Evolutionary conservation across 2,888 invertebrate genomes (phyloP).

Genomic region (Lithophane ornitopus): DNA sequence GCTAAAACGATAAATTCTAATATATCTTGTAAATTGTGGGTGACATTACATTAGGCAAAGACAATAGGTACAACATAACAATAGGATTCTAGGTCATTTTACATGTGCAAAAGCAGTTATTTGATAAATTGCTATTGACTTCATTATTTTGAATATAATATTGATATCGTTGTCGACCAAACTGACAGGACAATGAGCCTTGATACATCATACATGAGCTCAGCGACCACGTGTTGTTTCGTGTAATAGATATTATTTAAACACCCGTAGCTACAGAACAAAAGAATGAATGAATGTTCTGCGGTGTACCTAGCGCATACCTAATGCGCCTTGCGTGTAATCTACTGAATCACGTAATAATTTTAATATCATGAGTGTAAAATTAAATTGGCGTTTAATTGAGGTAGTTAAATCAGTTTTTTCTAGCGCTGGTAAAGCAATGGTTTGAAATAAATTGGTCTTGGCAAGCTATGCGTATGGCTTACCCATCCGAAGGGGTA

Average conservation of each 20-base stretch:
- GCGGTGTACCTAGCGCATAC: conserved; percentile 35
- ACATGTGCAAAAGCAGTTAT: conserved; percentile 55
- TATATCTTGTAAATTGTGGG: conserved; percentile 42
- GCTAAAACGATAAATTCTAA: conserved; percentile 34
- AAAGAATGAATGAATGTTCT: conserved; percentile 55
- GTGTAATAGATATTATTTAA: conserved; percentile 67
- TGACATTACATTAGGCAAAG: conserved; percentile 46
- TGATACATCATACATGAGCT: conserved; percentile 69
- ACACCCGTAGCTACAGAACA: conserved; percentile 52
- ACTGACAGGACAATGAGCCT: conserved; percentile 77
- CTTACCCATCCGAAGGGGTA: neutral
- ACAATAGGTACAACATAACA: conserved; percentile 58
- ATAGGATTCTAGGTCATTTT: conserved; percentile 55
- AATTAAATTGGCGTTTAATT: neutral
- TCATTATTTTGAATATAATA: conserved; percentile 67
- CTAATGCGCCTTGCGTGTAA: conserved; percentile 25
- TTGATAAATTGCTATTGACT: conserved; percentile 67
- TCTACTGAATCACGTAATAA: conserved; percentile 19
- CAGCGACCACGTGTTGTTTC: conserved; percentile 67
- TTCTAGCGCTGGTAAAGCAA: neutral
- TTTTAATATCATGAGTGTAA: conserved; percentile 10
- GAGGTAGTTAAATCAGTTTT: neutral
- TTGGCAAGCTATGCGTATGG: neutral
- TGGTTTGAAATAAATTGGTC: neutral
- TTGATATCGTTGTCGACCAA: conserved; percentile 72